phyloP scores from a whole-genome alignment of 2,797 vertebrate species.

The Acipenser transmontanus region DNA sequence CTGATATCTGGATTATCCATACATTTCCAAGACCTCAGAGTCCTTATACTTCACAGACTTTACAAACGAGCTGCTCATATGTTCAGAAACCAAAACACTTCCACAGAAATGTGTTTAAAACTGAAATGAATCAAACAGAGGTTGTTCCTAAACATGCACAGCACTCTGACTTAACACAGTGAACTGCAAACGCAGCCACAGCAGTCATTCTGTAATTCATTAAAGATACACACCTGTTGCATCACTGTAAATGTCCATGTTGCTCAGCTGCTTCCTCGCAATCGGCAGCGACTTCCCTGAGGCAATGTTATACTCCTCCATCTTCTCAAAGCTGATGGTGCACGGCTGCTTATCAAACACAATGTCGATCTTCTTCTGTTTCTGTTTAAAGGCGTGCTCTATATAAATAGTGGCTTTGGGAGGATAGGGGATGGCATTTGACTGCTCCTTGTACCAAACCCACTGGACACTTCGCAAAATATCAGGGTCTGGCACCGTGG shows the following conservation, averaged over 20 bases:
- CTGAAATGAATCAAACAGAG: too few relatives aligned
- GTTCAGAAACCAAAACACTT: too few relatives aligned
- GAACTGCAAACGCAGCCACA: too few relatives aligned
- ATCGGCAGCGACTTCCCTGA: conserved; percentile 40
- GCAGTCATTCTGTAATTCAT: too few relatives aligned
- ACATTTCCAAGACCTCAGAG: too few relatives aligned
- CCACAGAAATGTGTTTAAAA: too few relatives aligned
- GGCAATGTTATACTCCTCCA: conserved; percentile 55
- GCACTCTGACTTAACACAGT: too few relatives aligned
- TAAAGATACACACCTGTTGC: conserved; percentile 40
- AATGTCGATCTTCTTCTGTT: conserved; percentile 47
- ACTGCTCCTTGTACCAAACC: conserved; percentile 35
- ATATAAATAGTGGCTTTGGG: conserved; percentile 42
- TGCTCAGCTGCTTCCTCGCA: conserved; percentile 40
- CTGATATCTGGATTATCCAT: too few relatives aligned
- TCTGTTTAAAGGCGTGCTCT: conserved; percentile 57
- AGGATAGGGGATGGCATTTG: conserved; percentile 36
- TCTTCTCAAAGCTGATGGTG: conserved; percentile 58
- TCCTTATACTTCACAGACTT: too few relatives aligned
- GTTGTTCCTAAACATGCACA: too few relatives aligned
- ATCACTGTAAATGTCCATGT: conserved; percentile 24
- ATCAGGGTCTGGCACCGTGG: background rate
- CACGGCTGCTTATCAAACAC: conserved; percentile 52
- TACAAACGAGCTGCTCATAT: too few relatives aligned
- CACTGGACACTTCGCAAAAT: conserved; percentile 30